Percentiles rank a stretch among this genome's conserved stretches.
Evolutionary conservation across 2,888 invertebrate species (phyloP).

Genomic region (Folsomia candida): DNA sequence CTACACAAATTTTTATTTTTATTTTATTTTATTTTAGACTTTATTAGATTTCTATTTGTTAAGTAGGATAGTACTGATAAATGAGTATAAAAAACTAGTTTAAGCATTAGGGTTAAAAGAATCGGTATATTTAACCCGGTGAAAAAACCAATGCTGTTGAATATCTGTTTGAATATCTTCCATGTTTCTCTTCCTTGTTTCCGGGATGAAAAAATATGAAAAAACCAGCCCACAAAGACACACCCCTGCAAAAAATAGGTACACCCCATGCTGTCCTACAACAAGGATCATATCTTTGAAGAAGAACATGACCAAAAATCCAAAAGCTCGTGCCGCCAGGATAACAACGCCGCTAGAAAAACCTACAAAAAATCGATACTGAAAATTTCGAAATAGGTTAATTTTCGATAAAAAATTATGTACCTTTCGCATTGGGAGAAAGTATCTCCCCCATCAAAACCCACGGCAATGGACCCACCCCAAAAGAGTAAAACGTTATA

Average conservation of each 20-base stretch:
- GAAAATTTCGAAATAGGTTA: not conserved
- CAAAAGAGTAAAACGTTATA: conserved; percentile 19
- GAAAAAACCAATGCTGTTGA: not conserved
- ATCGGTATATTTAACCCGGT: too few relatives aligned
- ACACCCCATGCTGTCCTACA: conserved; percentile 22
- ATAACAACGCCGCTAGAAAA: conserved; percentile 2
- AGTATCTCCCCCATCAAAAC: conserved; percentile 24
- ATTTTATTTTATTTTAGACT: too few relatives aligned
- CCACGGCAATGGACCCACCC: conserved; percentile 25
- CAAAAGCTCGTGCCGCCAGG: conserved; percentile 18
- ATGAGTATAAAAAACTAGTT: too few relatives aligned
- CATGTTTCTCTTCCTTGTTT: conserved; percentile 11
- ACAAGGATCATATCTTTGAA: conserved; percentile 16
- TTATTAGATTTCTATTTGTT: too few relatives aligned
- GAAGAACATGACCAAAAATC: conserved; percentile 26
- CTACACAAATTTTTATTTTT: too few relatives aligned
- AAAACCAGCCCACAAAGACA: conserved; percentile 17
- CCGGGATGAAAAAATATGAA: conserved; percentile 23
- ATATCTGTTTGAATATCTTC: conserved; percentile 12
- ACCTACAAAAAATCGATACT: not conserved
- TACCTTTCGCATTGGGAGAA: conserved; percentile 13
- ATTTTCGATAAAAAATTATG: not conserved
- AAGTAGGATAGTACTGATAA: too few relatives aligned
- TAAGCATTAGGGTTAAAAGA: too few relatives aligned
- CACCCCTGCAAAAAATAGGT: conserved; percentile 19